These are phyloP conservation scores for Sycophaga agraensis DNA, from an alignment of 1,140 invertebrate genomes.

Conservation along the genomic window DNA sequence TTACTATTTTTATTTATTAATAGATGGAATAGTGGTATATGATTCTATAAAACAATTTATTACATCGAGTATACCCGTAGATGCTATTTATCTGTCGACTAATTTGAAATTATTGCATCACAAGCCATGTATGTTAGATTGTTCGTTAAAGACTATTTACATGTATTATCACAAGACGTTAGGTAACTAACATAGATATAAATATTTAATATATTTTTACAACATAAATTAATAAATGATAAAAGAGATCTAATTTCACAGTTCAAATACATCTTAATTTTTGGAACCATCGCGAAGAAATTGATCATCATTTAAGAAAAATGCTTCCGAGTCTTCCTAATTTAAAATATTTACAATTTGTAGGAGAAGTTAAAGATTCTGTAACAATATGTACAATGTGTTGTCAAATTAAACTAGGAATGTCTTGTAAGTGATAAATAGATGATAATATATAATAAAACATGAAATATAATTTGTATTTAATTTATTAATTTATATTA, in stretches of 20 bases:
- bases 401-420: not conserved
- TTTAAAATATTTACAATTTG: not conserved
- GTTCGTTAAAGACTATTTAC: constrained; percentile 7
- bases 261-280: not conserved
- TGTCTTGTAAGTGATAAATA: not conserved
- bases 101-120: not conserved
- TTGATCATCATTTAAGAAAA: constrained; percentile 14
- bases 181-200: not conserved
- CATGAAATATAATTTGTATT: too few relatives aligned
- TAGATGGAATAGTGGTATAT: constrained; percentile 1
- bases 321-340: constrained; percentile 1
- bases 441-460: too few relatives aligned
- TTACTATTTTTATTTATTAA: not conserved
- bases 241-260: not conserved
- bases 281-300: not conserved
- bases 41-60: not conserved
- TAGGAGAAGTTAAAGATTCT: not conserved
- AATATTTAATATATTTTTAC: not conserved
- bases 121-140: constrained; percentile 3
- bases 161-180: not conserved
- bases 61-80: not conserved
- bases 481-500: not conserved
- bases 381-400: constrained; percentile 8
- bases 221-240: not conserved
- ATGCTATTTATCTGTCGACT: not conserved